phyloP scores from a whole-genome alignment of 2,888 invertebrate species.

The Muscina levida region DNA sequence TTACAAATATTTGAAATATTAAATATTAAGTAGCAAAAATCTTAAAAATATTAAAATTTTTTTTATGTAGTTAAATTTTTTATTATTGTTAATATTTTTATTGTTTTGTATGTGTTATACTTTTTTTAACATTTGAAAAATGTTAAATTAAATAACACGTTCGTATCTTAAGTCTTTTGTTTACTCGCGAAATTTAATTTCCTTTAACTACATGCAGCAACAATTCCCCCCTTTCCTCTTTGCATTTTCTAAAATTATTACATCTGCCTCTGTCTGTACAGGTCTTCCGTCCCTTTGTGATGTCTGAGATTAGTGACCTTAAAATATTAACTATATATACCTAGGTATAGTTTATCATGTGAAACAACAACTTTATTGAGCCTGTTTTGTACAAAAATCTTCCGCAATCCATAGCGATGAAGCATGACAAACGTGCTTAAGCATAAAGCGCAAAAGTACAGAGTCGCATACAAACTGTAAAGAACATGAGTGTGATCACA shows the following conservation, averaged over 20 bases:
- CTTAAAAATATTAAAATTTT: no score
- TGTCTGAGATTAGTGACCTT: conserved; percentile 25
- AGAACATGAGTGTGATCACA: conserved; percentile 7
- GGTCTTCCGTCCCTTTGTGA: conserved; percentile 2
- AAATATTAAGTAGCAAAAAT: no score
- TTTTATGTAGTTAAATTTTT: no score
- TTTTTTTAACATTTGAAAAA: no score
- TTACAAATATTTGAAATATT: no score
- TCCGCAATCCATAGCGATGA: conserved; percentile 66
- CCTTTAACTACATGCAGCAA: no score
- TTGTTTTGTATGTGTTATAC: no score
- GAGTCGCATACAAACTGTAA: background rate
- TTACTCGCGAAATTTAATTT: background rate
- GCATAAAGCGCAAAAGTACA: conserved; percentile 16
- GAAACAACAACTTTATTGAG: conserved; percentile 10
- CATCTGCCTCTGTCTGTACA: background rate
- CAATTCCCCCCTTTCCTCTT: no score
- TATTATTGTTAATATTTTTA: no score
- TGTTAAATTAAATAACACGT: no score
- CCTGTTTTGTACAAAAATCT: conserved; percentile 42
- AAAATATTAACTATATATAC: background rate
- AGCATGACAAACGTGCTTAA: conserved; percentile 53
- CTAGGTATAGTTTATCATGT: background rate
- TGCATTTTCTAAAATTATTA: background rate
- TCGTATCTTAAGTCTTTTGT: conserved; percentile 13